Evolutionary conservation across 2,888 invertebrate species (phyloP).

Genomic region (Acholoe squamosa): DNA sequence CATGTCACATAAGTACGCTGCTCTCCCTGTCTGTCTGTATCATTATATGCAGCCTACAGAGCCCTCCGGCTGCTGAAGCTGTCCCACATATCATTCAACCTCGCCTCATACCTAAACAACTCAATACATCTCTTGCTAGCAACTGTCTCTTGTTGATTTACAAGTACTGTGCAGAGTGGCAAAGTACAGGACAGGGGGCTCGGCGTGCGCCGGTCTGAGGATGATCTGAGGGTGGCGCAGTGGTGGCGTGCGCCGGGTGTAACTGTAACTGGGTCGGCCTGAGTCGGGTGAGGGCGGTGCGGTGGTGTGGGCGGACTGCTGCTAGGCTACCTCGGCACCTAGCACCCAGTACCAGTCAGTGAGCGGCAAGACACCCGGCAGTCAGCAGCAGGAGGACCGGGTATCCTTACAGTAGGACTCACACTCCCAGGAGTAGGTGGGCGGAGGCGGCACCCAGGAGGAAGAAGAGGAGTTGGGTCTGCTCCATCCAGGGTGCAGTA

Average conservation of each 20-base stretch:
- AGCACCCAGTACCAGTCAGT: neutral
- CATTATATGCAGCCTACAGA: neutral
- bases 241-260: too few relatives aligned
- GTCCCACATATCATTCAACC: too few relatives aligned
- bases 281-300: conserved; percentile 17
- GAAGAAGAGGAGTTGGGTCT: neutral
- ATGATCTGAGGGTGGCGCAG: neutral
- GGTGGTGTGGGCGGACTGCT: neutral
- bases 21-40: neutral
- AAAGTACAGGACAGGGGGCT: neutral
- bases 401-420: neutral
- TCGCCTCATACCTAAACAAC: too few relatives aligned
- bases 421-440: neutral
- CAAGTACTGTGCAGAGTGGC: too few relatives aligned
- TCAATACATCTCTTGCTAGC: too few relatives aligned
- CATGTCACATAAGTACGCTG: neutral
- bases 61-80: neutral
- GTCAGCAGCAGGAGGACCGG: conserved; percentile 21
- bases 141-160: too few relatives aligned
- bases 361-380: neutral
- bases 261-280: neutral
- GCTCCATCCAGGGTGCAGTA: neutral
- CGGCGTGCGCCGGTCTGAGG: neutral
- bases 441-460: conserved; percentile 10
- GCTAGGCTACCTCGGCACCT: neutral